Conservation (phyloP, 2,888 invertebrate species). For the Oscheius sp. region DNA sequence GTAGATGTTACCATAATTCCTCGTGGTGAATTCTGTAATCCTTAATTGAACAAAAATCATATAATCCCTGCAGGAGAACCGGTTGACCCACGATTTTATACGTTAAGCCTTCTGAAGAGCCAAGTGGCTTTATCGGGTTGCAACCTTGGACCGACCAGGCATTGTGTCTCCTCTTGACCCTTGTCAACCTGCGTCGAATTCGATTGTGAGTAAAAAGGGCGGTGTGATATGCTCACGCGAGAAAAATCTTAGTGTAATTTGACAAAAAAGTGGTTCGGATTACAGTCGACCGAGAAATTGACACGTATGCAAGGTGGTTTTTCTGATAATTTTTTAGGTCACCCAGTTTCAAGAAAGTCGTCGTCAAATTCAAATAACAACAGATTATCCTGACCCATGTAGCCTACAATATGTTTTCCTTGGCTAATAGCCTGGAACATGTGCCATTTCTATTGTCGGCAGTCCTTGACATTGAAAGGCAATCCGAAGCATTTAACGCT, state of each 20-base stretch:
- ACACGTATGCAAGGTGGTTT: no score
- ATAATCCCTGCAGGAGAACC: no score
- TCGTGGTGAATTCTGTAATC: conserved; percentile 55
- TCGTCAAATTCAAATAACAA: no score
- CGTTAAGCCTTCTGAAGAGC: conserved; percentile 9
- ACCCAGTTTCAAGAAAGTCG: no score
- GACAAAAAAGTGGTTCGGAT: background rate
- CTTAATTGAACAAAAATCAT: background rate
- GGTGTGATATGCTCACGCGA: background rate
- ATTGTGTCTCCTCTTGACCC: conserved; percentile 25
- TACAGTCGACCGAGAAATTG: background rate
- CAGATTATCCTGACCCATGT: no score
- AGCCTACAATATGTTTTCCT: background rate
- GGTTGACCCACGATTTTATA: background rate
- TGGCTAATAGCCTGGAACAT: background rate
- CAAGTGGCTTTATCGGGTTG: conserved; percentile 22
- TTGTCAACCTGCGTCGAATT: background rate
- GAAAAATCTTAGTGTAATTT: conserved; percentile 2
- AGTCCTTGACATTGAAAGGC: conserved; percentile 21
- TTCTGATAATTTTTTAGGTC: no score
- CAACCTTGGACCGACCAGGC: conserved; percentile 24
- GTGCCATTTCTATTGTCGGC: background rate
- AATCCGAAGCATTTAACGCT: background rate
- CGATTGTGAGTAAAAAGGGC: background rate
- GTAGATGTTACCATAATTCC: conserved; percentile 60